Percentiles rank a stretch among this genome's conserved stretches.
phyloP scores from a whole-genome alignment of 2,797 vertebrate genomes.

The Rhinogobio ventralis region DNA sequence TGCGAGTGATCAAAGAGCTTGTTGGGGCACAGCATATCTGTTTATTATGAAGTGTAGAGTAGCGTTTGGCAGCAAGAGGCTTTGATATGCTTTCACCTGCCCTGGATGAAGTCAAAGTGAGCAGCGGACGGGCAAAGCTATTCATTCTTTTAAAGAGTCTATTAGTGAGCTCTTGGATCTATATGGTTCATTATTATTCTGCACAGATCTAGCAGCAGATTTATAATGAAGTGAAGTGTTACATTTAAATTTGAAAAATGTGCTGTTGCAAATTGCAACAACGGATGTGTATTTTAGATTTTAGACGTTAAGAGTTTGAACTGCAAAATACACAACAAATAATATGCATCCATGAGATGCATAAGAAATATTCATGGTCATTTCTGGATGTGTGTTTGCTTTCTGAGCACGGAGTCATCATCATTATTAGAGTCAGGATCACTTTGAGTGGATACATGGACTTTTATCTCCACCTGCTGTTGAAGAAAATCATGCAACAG shows the following conservation, averaged over 20 bases:
- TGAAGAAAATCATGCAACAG: neutral
- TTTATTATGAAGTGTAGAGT: slow-evolving; percentile 71
- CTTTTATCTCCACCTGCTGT: slow-evolving; percentile 65
- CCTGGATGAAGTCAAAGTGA: slow-evolving; percentile 31
- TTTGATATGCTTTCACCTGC: slow-evolving; percentile 59
- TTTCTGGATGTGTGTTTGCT: neutral
- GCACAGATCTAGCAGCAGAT: neutral
- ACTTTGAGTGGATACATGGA: slow-evolving; percentile 31
- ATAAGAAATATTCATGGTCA: neutral
- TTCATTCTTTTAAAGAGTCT: slow-evolving; percentile 14
- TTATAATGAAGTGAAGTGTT: neutral
- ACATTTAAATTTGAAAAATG: neutral
- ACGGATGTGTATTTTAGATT: neutral
- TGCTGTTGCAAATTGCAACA: neutral
- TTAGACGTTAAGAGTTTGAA: neutral
- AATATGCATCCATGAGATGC: neutral
- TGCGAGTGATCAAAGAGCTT: slow-evolving; percentile 62
- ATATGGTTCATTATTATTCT: neutral
- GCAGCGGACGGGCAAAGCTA: neutral
- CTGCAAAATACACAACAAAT: neutral
- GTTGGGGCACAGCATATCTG: slow-evolving; percentile 36
- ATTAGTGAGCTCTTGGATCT: neutral
- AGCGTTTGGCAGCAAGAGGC: slow-evolving; percentile 63
- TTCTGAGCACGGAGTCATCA: neutral
- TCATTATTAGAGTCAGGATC: neutral